A percentile compares a stretch with the other conserved stretches of the same genome.
phyloP scores from a whole-genome alignment of 2,888 invertebrate genomes.

The Eupithecia subumbrata region DNA sequence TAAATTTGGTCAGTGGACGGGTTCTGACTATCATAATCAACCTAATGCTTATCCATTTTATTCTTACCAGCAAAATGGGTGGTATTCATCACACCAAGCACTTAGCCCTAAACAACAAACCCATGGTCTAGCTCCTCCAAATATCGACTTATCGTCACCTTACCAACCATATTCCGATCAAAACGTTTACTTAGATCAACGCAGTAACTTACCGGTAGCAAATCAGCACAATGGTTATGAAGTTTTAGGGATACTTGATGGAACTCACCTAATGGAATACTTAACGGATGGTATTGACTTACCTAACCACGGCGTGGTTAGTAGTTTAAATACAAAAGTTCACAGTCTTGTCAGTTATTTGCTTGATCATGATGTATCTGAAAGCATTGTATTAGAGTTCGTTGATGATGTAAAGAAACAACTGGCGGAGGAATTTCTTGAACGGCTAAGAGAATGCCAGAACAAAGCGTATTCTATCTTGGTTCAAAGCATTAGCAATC shows the following conservation, averaged over 20 bases:
- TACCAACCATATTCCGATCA: not conserved
- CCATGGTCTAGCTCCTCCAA: not conserved
- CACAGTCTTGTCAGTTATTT: not conserved
- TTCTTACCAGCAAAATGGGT: not conserved
- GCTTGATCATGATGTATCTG: slow-evolving; percentile 3
- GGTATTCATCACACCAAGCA: not conserved
- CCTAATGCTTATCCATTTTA: not conserved
- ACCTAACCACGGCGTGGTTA: not conserved
- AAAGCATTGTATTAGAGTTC: not conserved
- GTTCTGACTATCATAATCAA: not conserved
- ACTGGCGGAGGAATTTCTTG: not conserved
- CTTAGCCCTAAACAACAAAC: not conserved
- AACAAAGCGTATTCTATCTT: not conserved
- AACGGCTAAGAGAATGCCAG: not conserved
- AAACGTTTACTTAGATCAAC: not conserved
- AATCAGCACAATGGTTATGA: not conserved
- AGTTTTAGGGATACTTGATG: not conserved
- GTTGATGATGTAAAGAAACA: slow-evolving; percentile 3
- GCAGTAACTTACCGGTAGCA: not conserved
- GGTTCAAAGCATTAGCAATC: not conserved
- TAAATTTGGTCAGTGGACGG: not conserved
- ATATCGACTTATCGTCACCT: not conserved
- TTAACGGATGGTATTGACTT: slow-evolving; percentile 1
- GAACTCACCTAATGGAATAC: not conserved
- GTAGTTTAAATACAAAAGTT: not conserved